Evolutionary conservation across 2,113 vertebrate species (phyloP).

Genomic region (Aspidoscelis tigris): DNA sequence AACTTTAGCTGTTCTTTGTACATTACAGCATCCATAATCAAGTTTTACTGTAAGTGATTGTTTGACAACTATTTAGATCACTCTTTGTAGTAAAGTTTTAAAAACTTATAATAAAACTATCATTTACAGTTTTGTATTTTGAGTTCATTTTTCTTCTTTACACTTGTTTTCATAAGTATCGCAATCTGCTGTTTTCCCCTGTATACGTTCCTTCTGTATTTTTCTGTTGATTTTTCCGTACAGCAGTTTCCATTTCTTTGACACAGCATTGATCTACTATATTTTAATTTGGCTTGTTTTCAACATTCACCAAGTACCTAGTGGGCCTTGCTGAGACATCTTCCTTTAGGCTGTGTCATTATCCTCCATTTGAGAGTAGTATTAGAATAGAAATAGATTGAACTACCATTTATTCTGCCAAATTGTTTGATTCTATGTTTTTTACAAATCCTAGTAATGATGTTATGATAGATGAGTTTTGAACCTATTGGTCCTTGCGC

Average conservation of each 20-base stretch:
- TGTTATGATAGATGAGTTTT: background rate
- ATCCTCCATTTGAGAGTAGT: background rate
- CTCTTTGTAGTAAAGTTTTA: background rate
- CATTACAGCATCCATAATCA: background rate
- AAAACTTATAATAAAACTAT: background rate
- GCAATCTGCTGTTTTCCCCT: background rate
- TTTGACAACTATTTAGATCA: background rate
- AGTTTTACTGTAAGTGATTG: background rate
- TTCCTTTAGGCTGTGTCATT: background rate
- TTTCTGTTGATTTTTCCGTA: background rate
- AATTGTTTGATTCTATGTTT: background rate
- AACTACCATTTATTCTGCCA: background rate
- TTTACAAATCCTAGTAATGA: slow-evolving; percentile 10
- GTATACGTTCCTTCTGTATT: background rate
- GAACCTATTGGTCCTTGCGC: background rate
- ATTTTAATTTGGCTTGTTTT: slow-evolving; percentile 19
- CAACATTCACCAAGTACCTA: background rate
- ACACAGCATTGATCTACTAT: background rate
- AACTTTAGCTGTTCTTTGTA: background rate
- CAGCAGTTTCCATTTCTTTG: background rate
- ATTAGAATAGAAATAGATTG: slow-evolving; percentile 11
- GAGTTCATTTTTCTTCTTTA: background rate
- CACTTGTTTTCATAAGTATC: background rate
- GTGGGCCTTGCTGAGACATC: background rate
- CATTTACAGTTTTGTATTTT: background rate